Conservation (phyloP, 2,113 vertebrate genomes). For the Lota lota region DNA sequence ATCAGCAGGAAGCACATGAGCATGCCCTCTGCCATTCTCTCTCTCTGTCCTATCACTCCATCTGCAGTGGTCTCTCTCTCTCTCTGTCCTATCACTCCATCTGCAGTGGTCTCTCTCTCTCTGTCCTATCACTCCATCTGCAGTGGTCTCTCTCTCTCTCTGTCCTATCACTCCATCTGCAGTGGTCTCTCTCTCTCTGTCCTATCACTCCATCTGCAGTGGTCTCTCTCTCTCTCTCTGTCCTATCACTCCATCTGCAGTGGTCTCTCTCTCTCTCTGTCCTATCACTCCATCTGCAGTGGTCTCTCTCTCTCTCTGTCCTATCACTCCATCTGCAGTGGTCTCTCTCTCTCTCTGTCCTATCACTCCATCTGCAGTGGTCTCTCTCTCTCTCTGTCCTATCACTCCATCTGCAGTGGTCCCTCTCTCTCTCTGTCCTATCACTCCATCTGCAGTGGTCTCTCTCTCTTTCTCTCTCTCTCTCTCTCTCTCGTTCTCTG, state of each 20-base stretch:
- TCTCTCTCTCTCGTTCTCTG: slow-evolving; percentile 2
- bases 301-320: slow-evolving; percentile 31
- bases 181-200: too few species aligned
- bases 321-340: too few species aligned
- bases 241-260: neutral
- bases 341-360: neutral
- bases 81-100: neutral
- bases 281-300: too few species aligned
- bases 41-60: too few species aligned
- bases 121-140: slow-evolving; percentile 41
- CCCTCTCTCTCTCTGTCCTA: neutral
- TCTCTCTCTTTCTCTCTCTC: slow-evolving; percentile 53
- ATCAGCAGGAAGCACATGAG: slow-evolving; percentile 30
- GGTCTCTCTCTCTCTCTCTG: neutral
- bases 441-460: neutral
- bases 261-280: slow-evolving; percentile 43
- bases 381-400: slow-evolving; percentile 39
- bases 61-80: neutral
- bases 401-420: too few species aligned
- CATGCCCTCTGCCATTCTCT: slow-evolving; percentile 1
- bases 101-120: slow-evolving; percentile 43
- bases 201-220: too few species aligned
- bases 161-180: too few species aligned
- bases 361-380: neutral
- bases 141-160: too few species aligned